phyloP scores from a whole-genome alignment of 53 echinoderm and acorn worm species.

The Henricia sp. region DNA sequence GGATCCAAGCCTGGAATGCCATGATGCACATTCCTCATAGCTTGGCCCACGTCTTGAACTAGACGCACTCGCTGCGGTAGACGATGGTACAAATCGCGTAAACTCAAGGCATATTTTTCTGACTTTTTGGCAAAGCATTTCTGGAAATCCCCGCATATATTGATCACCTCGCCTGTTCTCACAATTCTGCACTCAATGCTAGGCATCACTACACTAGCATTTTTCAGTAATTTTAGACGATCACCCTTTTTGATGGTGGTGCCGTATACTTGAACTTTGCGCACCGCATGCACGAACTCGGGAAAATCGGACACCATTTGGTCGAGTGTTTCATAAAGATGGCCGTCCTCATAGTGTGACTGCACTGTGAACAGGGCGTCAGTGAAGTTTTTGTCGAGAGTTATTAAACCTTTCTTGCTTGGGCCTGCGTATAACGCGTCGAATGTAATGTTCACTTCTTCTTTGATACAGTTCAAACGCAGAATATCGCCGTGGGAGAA shows the following conservation, averaged over 20 bases:
- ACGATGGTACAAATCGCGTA: constrained; percentile 20
- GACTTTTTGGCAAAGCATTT: constrained; percentile 34
- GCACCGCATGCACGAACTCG: constrained; percentile 15
- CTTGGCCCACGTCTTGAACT: constrained; percentile 25
- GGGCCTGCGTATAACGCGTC: constrained; percentile 35
- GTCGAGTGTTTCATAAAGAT: constrained; percentile 38
- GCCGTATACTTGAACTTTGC: not conserved
- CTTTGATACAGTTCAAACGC: constrained; percentile 13
- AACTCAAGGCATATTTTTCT: not conserved
- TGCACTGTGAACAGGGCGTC: constrained; percentile 18
- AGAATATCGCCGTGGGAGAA: constrained; percentile 62
- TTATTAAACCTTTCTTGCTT: constrained; percentile 49
- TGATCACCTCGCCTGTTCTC: not conserved
- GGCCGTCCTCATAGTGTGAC: constrained; percentile 31
- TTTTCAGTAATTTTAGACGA: constrained; percentile 31
- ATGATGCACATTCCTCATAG: constrained; percentile 14
- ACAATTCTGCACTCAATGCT: constrained; percentile 23
- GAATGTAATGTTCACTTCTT: constrained; percentile 60
- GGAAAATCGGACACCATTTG: constrained; percentile 25
- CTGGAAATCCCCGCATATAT: not conserved
- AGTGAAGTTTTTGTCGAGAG: constrained; percentile 6
- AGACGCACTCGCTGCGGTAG: constrained; percentile 52
- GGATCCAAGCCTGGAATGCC: constrained; percentile 36
- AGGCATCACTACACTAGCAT: not conserved
- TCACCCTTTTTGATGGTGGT: constrained; percentile 35